Evolutionary conservation across 2,113 vertebrate species (phyloP), one percentile per base, ranked within the genome.

Genomic region (Cygnus buccinator): DNA sequence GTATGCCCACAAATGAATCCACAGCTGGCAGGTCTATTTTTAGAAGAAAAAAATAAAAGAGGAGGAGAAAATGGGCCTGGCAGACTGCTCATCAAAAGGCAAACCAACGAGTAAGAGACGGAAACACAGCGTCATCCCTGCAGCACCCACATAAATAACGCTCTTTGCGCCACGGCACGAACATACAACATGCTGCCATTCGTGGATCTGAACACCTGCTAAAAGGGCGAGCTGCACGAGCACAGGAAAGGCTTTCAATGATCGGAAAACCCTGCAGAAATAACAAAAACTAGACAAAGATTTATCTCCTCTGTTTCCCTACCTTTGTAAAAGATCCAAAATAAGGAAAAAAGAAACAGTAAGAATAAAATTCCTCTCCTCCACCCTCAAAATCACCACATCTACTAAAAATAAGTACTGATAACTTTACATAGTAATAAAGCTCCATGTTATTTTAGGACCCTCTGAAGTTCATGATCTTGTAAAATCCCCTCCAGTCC

Each of bases 21-120:
- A 82, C 87, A 97, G 94, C 90, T 95, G 68, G n/a, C 78, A 87
- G 77, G 80, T 80, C 93, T 96, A 84, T 95, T 89, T 97, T 95
- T 89, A 86, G 90, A 52, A 26, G 13, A 50, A 59, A 79, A 83
- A 95, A 92, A 73, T 1, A 0, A 41, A 83, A 37, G 26, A 59
- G 13, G 13, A 74, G 15, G 9, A 65, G 13, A 39, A 84, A 74
- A 76, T 1, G 2, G 13, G 44, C 19, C 35, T 65, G 58, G 66
- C 46, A 94, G 9, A 19, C 48, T 3, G 37, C 11, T 84, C 37
- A 71, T 2, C 0, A 1, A n/a, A 71, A 87, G 43, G 11, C 29
- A 91, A 77, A n/a, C 13, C 76, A 80, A 23, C 11, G 73, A 82
- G 44, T 8, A 21, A 66, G 59, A 66, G 54, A 73, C 63, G n/a